Base-by-base conservation (phyloP, 1,140 invertebrate species). In the Parapsyche elsis region DNA sequence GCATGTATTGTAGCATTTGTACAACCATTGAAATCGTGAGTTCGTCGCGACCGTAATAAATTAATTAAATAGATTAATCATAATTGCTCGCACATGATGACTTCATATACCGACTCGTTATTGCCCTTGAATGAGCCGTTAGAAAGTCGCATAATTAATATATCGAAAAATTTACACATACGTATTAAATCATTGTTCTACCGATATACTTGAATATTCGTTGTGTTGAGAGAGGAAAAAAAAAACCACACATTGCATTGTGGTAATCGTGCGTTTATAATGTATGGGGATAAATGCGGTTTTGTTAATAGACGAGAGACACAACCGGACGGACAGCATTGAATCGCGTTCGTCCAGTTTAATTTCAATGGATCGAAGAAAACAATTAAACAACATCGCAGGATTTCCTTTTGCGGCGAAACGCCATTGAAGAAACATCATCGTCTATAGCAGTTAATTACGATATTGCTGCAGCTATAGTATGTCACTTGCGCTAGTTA, bases 321-420 rank as follows among this genome's bases (percentile, higher is more conserved):
- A 38, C 30, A 53, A 71, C 70, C 70, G 70, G 70, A 71, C 30
- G n/a, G 30, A 30, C 30, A 26, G 38, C 70, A 71, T 71, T 71
- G 70, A 71, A 26, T 71, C 70, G 70, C 70, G 70, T 38, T 14
- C 70, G 14, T n/a, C 19, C 30, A 19, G 23, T 67, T 67, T 16
- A 71, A 30, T 44, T 71, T 71, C 70, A 71, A 71, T 44, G 12
- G 26, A 71, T 67, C 21, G 19, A 16, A 59, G 19, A 30, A 30
- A 67, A 67, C 21, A 19, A 67, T 59, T 59, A 21, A 59, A 38
- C 30, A 38, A 7, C 30, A 38, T 38, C 30, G 30, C 30, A 38
- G 30, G 30, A 38, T 53, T 53, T 53, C 49, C 49, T 53, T 53
- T 53, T 53, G 49, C 49, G 49, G 49, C 49, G 10, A 53, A 53